These are phyloP conservation scores for Trematocara variabile DNA, from an alignment of 2,113 vertebrate species.

Conservation along the genomic window DNA sequence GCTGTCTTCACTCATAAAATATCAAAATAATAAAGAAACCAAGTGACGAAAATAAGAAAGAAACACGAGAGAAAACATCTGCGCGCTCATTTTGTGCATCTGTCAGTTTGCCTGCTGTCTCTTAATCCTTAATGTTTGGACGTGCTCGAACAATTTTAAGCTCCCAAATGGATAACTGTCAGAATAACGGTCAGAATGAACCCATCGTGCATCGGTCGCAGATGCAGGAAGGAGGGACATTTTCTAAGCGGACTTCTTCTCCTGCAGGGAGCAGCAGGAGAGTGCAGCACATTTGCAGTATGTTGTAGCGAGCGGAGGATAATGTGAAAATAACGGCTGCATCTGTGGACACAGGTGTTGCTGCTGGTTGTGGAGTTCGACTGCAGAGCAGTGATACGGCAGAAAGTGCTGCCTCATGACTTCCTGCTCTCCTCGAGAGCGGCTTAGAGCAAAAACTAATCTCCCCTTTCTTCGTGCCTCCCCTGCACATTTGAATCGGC, in stretches of 20 bases:
- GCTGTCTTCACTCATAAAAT: not conserved
- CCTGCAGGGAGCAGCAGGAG: not conserved
- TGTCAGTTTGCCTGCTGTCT: not conserved
- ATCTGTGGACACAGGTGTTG: not conserved
- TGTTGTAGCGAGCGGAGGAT: not conserved
- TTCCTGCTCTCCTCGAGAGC: not conserved
- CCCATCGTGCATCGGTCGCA: not conserved
- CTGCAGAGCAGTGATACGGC: not conserved
- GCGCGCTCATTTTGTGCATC: not conserved
- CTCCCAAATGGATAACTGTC: not conserved
- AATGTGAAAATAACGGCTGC: not conserved
- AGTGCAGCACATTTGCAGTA: not conserved
- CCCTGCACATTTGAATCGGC: not conserved
- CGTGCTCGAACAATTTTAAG: not conserved
- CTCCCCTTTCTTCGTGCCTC: not conserved
- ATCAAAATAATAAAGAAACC: too few species aligned
- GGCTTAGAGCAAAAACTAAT: not conserved
- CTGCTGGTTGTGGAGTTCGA: not conserved
- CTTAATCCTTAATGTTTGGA: not conserved
- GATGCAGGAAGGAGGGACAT: not conserved
- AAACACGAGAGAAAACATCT: not conserved
- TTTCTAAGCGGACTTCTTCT: not conserved
- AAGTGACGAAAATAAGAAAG: not conserved
- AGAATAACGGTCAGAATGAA: not conserved
- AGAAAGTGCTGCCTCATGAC: slow-evolving; percentile 1